Base-by-base conservation (phyloP, 2,888 invertebrate genomes). In the Arge pagana region DNA sequence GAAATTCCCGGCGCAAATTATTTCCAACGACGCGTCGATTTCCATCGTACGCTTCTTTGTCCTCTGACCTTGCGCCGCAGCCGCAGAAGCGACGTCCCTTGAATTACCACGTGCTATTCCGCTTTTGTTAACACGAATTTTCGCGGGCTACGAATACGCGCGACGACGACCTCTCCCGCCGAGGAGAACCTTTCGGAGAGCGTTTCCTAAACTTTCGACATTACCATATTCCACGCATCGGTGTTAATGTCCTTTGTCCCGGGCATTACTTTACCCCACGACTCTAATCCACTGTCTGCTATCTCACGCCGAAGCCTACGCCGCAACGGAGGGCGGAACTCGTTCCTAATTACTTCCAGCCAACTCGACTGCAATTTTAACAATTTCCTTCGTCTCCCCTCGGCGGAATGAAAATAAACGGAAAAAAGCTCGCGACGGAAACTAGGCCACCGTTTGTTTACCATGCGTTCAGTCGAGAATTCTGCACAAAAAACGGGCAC, bases 181-280 rank as follows among this genome's bases (percentile, higher is more conserved):
- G n/a, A n/a, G 8, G 28, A 23, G 18, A 16, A 10, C 15, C 10
- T 33, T 33, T 33, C 33, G 23, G 15, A n/a, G n/a, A 15, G 13
- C 33, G 33, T 31, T 45, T 23, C 21, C 31, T 21, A 33, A 45
- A 45, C 7, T 45, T 45, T 33, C 33, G 31, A 48, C 54, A 64
- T 64, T 64, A 64, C 63, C 65, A 64, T 64, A 64, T 62, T 63
- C 63, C 52, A 52, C 52, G 55, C 54, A 57, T 61, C 55, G 52
- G 53, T 48, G 55, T 53, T 62, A 45, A 45, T 23, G 24, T 30
- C 45, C 31, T 45, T 35, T 45, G 45, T 33, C 10, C 23, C 15
- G 19, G 45, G 45, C 31, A 45, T 45, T 45, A 45, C 35, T 45
- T 45, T 16, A 36, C 18, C 36, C 11, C 15, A 13, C 26, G 15